Conservation (phyloP, 2,113 vertebrate species). For the Prionailurus viverrinus region DNA sequence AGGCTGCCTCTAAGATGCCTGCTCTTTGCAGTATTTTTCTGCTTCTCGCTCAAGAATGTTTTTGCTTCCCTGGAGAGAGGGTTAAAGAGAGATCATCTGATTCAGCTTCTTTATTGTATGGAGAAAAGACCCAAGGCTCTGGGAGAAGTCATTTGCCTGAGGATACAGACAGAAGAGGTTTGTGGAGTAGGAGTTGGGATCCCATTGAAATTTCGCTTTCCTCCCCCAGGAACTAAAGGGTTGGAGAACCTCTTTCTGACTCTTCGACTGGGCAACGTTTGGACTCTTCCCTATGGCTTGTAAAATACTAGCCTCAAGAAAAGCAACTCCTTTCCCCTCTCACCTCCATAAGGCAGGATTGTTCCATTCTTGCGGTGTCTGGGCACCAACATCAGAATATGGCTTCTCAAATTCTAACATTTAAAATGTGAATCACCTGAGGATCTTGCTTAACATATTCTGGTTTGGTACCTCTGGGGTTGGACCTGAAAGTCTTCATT, state of each 20-base stretch:
- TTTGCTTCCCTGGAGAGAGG: background rate
- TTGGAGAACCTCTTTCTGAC: background rate
- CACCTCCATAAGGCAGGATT: background rate
- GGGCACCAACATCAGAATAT: background rate
- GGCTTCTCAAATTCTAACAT: background rate
- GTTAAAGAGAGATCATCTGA: background rate
- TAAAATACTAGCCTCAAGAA: background rate
- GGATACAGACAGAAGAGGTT: background rate
- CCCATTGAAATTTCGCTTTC: background rate
- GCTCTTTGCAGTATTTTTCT: background rate
- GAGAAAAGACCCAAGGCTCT: background rate
- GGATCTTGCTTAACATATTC: background rate
- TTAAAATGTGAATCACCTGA: background rate
- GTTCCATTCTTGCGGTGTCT: background rate
- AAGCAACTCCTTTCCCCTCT: background rate
- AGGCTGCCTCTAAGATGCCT: background rate
- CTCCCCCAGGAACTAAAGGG: background rate
- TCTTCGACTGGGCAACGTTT: background rate
- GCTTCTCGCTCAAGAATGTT: background rate
- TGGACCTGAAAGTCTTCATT: background rate
- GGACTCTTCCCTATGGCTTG: background rate
- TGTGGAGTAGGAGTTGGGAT: background rate
- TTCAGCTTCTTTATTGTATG: background rate
- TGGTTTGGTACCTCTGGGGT: background rate
- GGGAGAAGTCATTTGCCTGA: background rate